Conservation (phyloP, 1,140 invertebrate species). For the Semibalanus balanoides region DNA sequence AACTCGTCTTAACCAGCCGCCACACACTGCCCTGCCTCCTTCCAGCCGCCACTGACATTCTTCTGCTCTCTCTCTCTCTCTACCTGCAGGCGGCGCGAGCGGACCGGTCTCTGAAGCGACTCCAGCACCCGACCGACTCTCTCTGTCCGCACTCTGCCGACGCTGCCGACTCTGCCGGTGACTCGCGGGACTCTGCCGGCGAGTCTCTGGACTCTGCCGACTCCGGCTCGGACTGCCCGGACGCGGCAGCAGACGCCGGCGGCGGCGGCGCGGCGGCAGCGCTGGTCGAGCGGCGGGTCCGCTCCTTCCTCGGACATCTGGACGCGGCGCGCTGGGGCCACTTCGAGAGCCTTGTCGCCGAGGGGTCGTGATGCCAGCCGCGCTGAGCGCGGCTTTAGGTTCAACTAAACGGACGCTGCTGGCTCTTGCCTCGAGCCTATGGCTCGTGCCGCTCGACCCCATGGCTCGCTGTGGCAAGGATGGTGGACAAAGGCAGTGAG, state of each 20-base stretch:
- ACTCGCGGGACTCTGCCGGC: background rate
- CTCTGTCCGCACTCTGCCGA: background rate
- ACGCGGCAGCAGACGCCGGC: background rate
- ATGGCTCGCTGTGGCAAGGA: no score
- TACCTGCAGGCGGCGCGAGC: background rate
- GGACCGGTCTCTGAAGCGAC: background rate
- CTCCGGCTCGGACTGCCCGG: background rate
- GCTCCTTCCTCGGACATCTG: background rate
- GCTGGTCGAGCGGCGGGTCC: background rate
- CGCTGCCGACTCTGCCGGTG: background rate
- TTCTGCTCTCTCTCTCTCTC: no score
- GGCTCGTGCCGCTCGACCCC: no score
- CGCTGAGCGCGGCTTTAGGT: background rate
- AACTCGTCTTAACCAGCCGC: no score
- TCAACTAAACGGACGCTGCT: background rate
- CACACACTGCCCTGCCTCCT: no score
- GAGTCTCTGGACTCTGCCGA: background rate
- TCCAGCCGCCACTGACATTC: no score
- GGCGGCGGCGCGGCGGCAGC: no score
- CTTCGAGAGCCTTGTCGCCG: background rate
- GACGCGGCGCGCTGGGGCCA: background rate
- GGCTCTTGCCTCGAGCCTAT: no score
- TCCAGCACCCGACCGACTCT: background rate
- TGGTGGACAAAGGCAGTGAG: no score
- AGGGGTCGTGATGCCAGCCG: background rate